Percentiles rank a stretch among this genome's conserved stretches.
These are phyloP conservation scores for Pithys albifrons DNA, from an alignment of 2,113 vertebrate species.

Conservation along the genomic window DNA sequence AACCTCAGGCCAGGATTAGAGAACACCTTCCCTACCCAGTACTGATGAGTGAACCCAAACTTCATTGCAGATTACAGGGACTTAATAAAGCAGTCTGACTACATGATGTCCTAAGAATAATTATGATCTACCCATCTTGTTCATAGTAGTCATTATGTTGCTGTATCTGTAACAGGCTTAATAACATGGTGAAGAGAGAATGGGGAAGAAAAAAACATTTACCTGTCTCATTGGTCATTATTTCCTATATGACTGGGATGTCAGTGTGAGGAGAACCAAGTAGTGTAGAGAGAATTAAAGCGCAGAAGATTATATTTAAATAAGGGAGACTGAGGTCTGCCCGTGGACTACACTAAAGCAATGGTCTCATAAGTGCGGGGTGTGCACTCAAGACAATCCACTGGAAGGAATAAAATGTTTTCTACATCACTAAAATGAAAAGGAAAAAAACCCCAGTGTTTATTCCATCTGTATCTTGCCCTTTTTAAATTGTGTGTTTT, in stretches of 20 bases:
- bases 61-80: not conserved
- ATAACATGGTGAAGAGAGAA: not conserved
- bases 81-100: not conserved
- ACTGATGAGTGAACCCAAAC: not conserved
- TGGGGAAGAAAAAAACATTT: not conserved
- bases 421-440: not conserved
- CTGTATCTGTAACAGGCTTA: not conserved
- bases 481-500: not conserved
- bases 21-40: not conserved
- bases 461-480: not conserved
- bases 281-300: constrained; percentile 8
- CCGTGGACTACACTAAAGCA: not conserved
- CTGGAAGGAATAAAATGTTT: not conserved
- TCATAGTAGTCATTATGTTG: not conserved
- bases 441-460: not conserved
- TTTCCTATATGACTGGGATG: not conserved
- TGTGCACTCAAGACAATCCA: not conserved
- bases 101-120: not conserved
- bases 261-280: not conserved
- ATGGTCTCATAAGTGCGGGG: not conserved
- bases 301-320: not conserved
- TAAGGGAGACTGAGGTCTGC: not conserved
- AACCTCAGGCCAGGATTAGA: not conserved
- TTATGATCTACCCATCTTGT: not conserved
- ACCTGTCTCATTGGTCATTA: not conserved